Percentiles rank a stretch among this genome's conserved stretches.
These are phyloP conservation scores for Ceyx margarethae DNA, from an alignment of 2,113 vertebrate genomes.

Conservation along the genomic window DNA sequence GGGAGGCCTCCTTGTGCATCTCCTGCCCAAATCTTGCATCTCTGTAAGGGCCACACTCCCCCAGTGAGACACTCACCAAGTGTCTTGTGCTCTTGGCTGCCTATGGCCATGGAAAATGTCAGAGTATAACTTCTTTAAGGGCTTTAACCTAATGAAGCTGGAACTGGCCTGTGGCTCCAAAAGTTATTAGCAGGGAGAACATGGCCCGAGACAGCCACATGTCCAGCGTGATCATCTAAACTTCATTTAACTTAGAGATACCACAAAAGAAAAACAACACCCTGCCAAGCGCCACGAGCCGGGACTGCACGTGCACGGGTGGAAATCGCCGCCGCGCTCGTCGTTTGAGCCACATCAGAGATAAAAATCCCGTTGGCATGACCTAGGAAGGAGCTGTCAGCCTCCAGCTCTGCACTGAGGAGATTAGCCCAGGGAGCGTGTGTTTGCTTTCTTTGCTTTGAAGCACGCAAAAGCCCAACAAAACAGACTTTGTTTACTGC, in stretches of 20 bases:
- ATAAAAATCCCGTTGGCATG: background rate
- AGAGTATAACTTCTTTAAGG: no score
- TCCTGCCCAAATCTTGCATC: background rate
- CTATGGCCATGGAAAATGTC: background rate
- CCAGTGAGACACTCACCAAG: accelerated
- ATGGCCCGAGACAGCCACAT: accelerated
- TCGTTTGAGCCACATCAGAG: background rate
- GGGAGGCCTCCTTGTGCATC: background rate
- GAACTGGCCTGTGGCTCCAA: accelerated
- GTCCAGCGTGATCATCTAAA: accelerated
- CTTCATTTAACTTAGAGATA: background rate
- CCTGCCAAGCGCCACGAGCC: background rate
- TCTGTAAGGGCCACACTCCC: background rate
- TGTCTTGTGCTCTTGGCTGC: background rate
- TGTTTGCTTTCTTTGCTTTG: conserved; percentile 34
- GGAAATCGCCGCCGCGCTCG: accelerated
- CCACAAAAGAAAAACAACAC: background rate
- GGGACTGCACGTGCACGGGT: accelerated
- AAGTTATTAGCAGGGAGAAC: background rate
- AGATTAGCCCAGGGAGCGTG: background rate
- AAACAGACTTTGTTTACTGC: conserved; percentile 57
- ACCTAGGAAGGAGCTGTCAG: conserved; percentile 1
- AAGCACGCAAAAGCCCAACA: conserved; percentile 37
- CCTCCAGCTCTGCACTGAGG: background rate
- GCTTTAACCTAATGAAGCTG: background rate